Evolutionary conservation across 1,140 invertebrate species (phyloP).

Genomic region (Drosophila quadrilineata): DNA sequence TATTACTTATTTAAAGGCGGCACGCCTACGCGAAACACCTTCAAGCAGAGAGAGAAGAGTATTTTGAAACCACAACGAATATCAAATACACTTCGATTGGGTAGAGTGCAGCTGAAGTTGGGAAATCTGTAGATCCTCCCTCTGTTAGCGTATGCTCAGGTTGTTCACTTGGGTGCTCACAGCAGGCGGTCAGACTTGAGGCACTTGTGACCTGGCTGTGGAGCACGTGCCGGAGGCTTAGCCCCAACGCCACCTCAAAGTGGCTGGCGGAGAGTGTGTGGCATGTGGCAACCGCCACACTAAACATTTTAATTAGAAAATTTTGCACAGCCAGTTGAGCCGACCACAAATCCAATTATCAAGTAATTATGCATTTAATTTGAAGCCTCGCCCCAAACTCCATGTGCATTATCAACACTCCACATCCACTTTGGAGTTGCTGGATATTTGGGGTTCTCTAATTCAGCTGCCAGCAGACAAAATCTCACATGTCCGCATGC

Average conservation of each 20-base stretch:
- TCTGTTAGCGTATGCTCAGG: too few relatives aligned
- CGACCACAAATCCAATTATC: conserved; percentile 76
- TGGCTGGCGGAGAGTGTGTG: conserved; percentile 25
- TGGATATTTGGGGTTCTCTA: conserved; percentile 29
- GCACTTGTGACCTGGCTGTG: conserved; percentile 7
- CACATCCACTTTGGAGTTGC: too few relatives aligned
- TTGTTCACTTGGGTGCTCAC: not conserved
- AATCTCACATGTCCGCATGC: conserved; percentile 24
- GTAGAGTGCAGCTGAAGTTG: not conserved
- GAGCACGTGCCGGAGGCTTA: conserved; percentile 38
- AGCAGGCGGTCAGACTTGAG: conserved; percentile 3
- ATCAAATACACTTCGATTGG: not conserved
- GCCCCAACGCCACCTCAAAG: conserved; percentile 33
- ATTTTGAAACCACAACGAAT: not conserved
- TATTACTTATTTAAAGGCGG: conserved; percentile 68
- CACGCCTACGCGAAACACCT: conserved; percentile 21
- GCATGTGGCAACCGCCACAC: conserved; percentile 29
- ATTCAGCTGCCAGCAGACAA: conserved; percentile 50
- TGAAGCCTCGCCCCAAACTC: conserved; percentile 32
- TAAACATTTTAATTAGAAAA: conserved; percentile 79
- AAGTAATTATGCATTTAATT: conserved; percentile 79
- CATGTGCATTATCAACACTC: conserved; percentile 32
- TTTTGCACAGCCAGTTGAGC: conserved; percentile 66
- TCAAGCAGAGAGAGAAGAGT: not conserved
- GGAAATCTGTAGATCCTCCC: too few relatives aligned